Evolutionary conservation across 1,140 invertebrate species (phyloP), one percentile per base, ranked within the genome.

Genomic region (Charaxes varanes): DNA sequence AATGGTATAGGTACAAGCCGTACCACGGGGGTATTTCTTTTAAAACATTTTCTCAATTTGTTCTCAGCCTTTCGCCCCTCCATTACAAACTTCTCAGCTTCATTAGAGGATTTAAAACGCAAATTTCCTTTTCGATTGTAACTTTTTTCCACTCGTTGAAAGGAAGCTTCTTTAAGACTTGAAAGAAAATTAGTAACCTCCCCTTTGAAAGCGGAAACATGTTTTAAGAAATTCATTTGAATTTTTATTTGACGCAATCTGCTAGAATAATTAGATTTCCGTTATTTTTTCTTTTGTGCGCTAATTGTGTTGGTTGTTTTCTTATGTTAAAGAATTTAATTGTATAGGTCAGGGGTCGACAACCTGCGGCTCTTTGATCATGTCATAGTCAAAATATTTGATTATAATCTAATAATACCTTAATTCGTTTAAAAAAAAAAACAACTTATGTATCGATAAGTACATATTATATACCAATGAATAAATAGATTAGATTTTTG

Each of bases 51-150:
- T 77, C 68, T 72, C 66, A 76, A 79, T 72, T 78, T 70, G 42
- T 56, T 58, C 53, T 50, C 65, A 82, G 78, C 71, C 74, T 82
- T 78, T 78, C 74, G 67, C 71, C 77, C 78, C 78, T 79, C 74
- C 78, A 82, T 83, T 77, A 70, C 61, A 68, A 83, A 83, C 55
- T 83, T 83, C 79, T 76, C 70, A 64, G 79, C 76, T 83, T 80
- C 79, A 80, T 83, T 83, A 83, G 79, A 83, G 66, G 79, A 77
- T 80, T 83, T 83, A 83, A 83, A 83, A 83, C 79, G 76, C 79
- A 83, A 83, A 83, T 83, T 82, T 77, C 72, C 73, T 77, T 83
- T 83, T 74, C 76, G 78, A 83, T 80, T 83, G 76, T 83, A 83
- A 83, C 78, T 83, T 83, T 83, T 81, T 82, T 82, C 67, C 66